Conservation (phyloP, 2,888 invertebrate genomes). For the Calliopum simillimum region DNA sequence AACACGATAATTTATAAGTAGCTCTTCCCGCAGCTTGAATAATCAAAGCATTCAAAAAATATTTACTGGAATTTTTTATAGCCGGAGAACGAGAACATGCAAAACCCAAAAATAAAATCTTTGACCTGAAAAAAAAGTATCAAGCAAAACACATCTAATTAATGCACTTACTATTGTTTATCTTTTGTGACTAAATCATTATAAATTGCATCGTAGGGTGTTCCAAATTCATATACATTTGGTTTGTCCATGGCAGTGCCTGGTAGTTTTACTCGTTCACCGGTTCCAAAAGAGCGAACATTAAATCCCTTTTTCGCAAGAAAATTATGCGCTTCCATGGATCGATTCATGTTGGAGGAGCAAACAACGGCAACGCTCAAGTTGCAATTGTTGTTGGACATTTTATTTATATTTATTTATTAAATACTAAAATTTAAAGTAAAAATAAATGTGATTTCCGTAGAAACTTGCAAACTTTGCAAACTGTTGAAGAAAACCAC, state of each 20-base stretch:
- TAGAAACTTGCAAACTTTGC: background rate
- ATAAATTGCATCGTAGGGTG: slow-evolving; percentile 95
- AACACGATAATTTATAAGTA: too few relatives aligned
- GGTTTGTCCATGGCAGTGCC: slow-evolving; percentile 94
- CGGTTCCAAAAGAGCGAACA: slow-evolving; percentile 94
- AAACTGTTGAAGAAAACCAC: background rate
- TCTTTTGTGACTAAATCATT: slow-evolving; percentile 92
- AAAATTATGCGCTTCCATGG: slow-evolving; percentile 99
- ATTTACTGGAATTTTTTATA: too few relatives aligned
- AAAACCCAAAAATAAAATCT: background rate
- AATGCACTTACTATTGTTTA: slow-evolving; percentile 78
- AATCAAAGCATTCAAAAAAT: too few relatives aligned
- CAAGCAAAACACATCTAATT: background rate
- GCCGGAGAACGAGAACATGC: too few relatives aligned
- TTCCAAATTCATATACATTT: slow-evolving; percentile 97
- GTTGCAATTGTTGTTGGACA: slow-evolving; percentile 64
- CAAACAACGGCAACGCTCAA: slow-evolving; percentile 94
- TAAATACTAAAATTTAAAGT: background rate
- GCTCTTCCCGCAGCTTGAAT: too few relatives aligned
- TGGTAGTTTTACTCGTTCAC: slow-evolving; percentile 96
- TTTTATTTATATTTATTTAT: slow-evolving; percentile 40
- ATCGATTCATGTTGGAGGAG: slow-evolving; percentile 99
- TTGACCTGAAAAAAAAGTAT: background rate
- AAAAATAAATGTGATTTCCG: slow-evolving; percentile 16
- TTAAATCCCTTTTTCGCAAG: slow-evolving; percentile 96